Evolutionary conservation across 2,888 invertebrate species (phyloP), one percentile per base, ranked within the genome.

Genomic region (Caenorhabditis zanzibari): DNA sequence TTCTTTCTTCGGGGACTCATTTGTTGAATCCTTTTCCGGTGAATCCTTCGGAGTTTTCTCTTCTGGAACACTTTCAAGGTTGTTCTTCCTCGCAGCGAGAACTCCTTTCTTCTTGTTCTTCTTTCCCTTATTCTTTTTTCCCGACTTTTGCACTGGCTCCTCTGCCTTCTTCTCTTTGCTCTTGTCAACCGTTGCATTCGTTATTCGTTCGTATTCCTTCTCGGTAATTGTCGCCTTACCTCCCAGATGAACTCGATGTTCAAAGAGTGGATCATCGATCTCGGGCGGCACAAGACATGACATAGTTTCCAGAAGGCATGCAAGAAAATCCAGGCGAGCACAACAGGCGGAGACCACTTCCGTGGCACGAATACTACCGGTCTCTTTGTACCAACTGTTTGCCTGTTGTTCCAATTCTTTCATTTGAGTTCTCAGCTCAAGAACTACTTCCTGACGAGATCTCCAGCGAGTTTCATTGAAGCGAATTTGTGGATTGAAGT

Each of bases 401-500:
- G 44, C 59, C 56, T 12, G 35, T 35, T 2, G 6, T 26, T 47
- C 66, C 56, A 9, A n/a, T 19, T 1, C 14, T 10, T 0, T 12
- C 10, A 38, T 35, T 22, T 61, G 66, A 16, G 35, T 19, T 16
- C 73, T 49, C 22, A 73, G 9, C 16, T 44, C 12, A 1, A n/a
- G 2, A 4, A 59, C 9, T 4, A 80, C 28, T 1, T 24, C 12
- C 0, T n/a, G 2, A 0, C 66, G 72, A 12, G 49, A 35, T 6
- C 10, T 14, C 49, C 64, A 80, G 2, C n/a, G 32, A 96, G 95
- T 88, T 96, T 95, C 91, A 35, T 26, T 63, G 63, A 77, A 77
- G 7, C 63, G 44, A 9, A 32, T 12, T 16, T 79, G 71, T 12
- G 79, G 79, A 16, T 71, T 79, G 58, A 79, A 79, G 24, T 79